Conservation (phyloP, 1,140 invertebrate genomes). For the Aphaenogaster rudis region DNA sequence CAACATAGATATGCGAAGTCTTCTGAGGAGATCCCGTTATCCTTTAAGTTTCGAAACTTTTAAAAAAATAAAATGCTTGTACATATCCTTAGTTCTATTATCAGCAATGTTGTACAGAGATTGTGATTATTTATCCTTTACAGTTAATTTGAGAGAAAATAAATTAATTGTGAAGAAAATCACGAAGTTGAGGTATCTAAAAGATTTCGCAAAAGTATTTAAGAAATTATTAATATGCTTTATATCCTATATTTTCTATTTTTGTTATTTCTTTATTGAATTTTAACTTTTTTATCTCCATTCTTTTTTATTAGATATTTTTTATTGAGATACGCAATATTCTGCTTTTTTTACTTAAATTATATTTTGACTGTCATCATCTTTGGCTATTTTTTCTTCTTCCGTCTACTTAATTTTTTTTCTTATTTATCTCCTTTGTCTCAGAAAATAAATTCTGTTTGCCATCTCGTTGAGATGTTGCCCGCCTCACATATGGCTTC, state of each 20-base stretch:
- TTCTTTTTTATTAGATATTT: neutral
- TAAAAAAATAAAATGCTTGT: neutral
- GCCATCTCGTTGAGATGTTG: neutral
- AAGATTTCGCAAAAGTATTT: neutral
- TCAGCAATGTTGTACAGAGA: neutral
- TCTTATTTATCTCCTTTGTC: neutral
- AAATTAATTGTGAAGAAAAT: neutral
- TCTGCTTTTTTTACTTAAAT: neutral
- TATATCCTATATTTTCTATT: neutral
- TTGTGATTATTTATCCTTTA: slow-evolving; percentile 21
- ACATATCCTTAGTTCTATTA: neutral
- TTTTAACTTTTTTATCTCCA: neutral
- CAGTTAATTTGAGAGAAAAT: neutral
- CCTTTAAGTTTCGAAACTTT: neutral
- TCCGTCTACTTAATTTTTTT: neutral
- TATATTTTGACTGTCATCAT: neutral
- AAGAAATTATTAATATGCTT: neutral
- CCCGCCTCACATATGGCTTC: neutral
- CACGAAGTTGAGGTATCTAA: neutral
- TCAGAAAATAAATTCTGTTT: neutral
- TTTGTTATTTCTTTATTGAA: neutral
- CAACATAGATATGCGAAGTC: neutral
- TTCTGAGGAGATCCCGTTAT: neutral
- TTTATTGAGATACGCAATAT: neutral
- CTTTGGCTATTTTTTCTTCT: neutral